Percentiles rank a stretch among this genome's conserved stretches.
phyloP scores from a whole-genome alignment of 2,113 vertebrate species.

The Xenopus tropicalis region DNA sequence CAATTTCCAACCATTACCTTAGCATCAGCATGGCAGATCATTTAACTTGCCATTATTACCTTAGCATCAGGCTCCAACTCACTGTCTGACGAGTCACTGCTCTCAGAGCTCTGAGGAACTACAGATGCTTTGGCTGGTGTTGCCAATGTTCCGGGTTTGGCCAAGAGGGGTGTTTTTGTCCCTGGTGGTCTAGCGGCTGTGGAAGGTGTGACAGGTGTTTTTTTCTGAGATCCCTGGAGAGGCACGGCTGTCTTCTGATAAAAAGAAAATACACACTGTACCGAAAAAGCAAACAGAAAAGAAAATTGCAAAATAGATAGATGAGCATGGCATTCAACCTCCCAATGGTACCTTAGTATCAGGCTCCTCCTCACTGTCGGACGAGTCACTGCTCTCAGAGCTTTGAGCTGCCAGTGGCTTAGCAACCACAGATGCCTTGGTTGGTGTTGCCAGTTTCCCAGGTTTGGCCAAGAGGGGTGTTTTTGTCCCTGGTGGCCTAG shows the following conservation, averaged over 20 bases:
- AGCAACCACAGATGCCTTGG: neutral
- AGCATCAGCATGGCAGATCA: neutral
- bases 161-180: too few relatives aligned
- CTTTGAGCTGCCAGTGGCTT: neutral
- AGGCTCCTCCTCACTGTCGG: conserved; percentile 39
- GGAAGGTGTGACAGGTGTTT: neutral
- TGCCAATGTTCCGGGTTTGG: neutral
- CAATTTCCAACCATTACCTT: neutral
- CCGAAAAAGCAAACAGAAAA: too few relatives aligned
- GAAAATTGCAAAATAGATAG: too few relatives aligned
- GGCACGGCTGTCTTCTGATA: neutral
- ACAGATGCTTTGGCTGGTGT: neutral
- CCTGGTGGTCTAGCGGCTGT: conserved; percentile 1
- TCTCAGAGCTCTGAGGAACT: neutral
- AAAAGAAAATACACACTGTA: too few relatives aligned
- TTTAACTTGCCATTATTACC: too few relatives aligned
- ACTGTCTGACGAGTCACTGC: conserved; percentile 1
- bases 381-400: conserved; percentile 40
- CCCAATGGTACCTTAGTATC: neutral
- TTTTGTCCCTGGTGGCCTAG: neutral
- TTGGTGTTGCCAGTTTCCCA: too few relatives aligned
- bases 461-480: too few relatives aligned
- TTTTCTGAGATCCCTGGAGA: neutral
- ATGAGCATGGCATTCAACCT: too few relatives aligned
- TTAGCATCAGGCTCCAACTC: neutral